Evolutionary conservation across 1,140 invertebrate genomes (phyloP).

Genomic region (Formica selysi): DNA sequence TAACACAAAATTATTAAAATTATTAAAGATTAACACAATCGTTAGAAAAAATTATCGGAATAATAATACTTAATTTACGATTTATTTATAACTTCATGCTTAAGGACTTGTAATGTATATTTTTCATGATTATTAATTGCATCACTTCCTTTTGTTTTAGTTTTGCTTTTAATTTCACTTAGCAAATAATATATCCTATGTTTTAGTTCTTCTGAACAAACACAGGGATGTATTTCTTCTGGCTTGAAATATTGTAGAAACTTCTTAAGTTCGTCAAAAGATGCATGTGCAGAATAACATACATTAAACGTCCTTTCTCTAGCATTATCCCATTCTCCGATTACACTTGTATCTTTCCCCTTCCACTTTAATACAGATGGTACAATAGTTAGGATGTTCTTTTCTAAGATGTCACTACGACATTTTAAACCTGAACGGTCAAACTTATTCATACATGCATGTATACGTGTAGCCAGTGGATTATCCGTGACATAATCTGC

Average conservation of each 20-base stretch:
- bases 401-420: constrained; percentile 60
- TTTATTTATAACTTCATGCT: constrained; percentile 52
- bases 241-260: constrained; percentile 87
- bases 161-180: constrained; percentile 67
- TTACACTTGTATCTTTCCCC: constrained; percentile 76
- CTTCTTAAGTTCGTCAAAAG: constrained; percentile 86
- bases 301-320: constrained; percentile 83
- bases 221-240: constrained; percentile 86
- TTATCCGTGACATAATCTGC: constrained; percentile 82
- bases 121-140: constrained; percentile 9
- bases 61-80: constrained; percentile 69
- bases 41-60: constrained; percentile 60
- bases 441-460: constrained; percentile 82
- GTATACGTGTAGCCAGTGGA: constrained; percentile 81
- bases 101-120: constrained; percentile 61
- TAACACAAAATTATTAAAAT: not conserved
- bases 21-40: constrained; percentile 23
- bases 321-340: constrained; percentile 77
- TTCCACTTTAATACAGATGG: constrained; percentile 87
- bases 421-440: constrained; percentile 69
- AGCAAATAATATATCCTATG: constrained; percentile 66
- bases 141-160: not conserved
- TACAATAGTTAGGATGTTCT: constrained; percentile 83
- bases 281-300: constrained; percentile 90
- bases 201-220: constrained; percentile 75